These are phyloP conservation scores for Ferrisia virgata DNA, from an alignment of 2,888 invertebrate genomes.

Conservation along the genomic window DNA sequence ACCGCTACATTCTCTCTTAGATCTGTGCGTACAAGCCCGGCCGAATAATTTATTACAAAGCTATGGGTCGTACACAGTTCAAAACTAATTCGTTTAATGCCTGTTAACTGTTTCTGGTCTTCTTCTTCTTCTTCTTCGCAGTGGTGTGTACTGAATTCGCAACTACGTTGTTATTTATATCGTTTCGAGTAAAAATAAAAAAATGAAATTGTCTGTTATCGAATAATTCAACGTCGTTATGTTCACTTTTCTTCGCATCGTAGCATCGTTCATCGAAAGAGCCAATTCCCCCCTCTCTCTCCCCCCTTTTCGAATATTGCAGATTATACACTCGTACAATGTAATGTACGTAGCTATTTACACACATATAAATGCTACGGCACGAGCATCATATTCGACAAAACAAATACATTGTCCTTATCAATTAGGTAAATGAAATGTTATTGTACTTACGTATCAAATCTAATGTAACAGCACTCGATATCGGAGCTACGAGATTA, in stretches of 20 bases:
- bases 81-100: conserved; percentile 31
- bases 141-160: neutral
- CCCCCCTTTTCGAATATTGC: no score
- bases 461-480: conserved; percentile 66
- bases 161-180: neutral
- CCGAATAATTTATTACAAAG: neutral
- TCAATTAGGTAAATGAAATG: neutral
- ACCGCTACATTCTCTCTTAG: neutral
- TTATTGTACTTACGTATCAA: conserved; percentile 65
- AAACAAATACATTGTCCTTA: neutral
- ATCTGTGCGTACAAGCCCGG: neutral
- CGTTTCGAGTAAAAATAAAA: neutral
- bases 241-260: neutral
- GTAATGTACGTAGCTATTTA: no score
- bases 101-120: neutral
- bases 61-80: neutral
- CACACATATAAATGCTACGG: no score
- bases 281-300: neutral
- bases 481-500: conserved; percentile 65
- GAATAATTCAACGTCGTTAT: neutral
- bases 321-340: neutral
- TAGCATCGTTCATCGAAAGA: neutral
- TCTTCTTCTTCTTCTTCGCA: neutral
- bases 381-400: neutral
- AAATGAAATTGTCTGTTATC: neutral